Conservation (phyloP, 2,888 invertebrate genomes). For the Thymelicus lineola region DNA sequence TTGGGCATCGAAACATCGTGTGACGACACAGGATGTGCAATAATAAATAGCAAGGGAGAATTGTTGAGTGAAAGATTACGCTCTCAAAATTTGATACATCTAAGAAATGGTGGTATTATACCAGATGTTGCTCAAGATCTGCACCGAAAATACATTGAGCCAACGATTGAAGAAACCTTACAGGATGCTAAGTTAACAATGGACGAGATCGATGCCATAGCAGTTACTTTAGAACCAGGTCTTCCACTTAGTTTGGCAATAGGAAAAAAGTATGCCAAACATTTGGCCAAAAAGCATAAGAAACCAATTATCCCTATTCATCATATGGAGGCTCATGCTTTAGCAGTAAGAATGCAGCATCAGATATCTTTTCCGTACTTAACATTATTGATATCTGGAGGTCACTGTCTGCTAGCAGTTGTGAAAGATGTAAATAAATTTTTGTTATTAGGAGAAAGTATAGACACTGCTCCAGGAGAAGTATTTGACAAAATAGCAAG, state of each 20-base stretch:
- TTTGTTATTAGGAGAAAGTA: slow-evolving; percentile 90
- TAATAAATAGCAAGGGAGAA: slow-evolving; percentile 90
- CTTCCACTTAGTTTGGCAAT: slow-evolving; percentile 91
- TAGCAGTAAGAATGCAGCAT: slow-evolving; percentile 92
- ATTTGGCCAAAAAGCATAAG: slow-evolving; percentile 87
- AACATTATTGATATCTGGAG: slow-evolving; percentile 96
- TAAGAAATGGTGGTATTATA: slow-evolving; percentile 94
- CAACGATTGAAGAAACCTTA: slow-evolving; percentile 89
- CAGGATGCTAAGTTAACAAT: slow-evolving; percentile 85
- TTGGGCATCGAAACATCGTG: slow-evolving; percentile 99
- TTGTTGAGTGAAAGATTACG: slow-evolving; percentile 92
- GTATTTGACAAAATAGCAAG: slow-evolving; percentile 96
- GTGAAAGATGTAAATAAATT: slow-evolving; percentile 91
- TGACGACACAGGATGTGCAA: slow-evolving; percentile 98
- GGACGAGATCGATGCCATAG: slow-evolving; percentile 93
- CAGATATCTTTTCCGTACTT: slow-evolving; percentile 94
- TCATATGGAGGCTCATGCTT: slow-evolving; percentile 99
- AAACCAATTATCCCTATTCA: slow-evolving; percentile 98
- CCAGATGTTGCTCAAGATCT: slow-evolving; percentile 94
- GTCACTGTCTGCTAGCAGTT: slow-evolving; percentile 94
- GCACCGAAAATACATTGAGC: slow-evolving; percentile 91
- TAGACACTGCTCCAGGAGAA: slow-evolving; percentile 97
- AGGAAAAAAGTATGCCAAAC: slow-evolving; percentile 93
- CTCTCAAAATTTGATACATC: slow-evolving; percentile 92
- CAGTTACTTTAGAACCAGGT: slow-evolving; percentile 95